phyloP scores from a whole-genome alignment of 2,797 vertebrate species.

The Fratercula arctica region DNA sequence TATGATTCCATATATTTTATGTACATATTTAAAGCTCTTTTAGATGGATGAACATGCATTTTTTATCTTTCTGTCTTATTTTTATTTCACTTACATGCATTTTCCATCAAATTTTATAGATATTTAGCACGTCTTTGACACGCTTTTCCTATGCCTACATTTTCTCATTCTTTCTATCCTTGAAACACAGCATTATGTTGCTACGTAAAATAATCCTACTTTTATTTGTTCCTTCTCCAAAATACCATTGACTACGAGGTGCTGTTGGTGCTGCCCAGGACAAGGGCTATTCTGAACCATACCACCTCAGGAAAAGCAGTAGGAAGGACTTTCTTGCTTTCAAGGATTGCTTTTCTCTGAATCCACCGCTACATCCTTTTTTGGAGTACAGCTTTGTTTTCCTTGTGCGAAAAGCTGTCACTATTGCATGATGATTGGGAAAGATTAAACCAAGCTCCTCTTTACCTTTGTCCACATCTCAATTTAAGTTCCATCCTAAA shows the following conservation, averaged over 20 bases:
- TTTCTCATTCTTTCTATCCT: neutral
- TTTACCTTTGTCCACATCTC: neutral
- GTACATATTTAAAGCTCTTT: neutral
- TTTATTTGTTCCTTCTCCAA: neutral
- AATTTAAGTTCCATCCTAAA: neutral
- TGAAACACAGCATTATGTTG: neutral
- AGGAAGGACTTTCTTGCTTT: neutral
- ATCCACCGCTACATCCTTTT: neutral
- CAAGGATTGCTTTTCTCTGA: neutral
- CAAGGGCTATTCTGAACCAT: neutral
- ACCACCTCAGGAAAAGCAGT: neutral
- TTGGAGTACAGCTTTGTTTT: neutral
- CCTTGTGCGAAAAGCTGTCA: neutral
- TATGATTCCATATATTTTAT: neutral
- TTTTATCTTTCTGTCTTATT: neutral
- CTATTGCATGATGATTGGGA: neutral
- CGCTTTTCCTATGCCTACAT: neutral
- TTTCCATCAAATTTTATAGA: neutral
- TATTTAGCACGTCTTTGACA: neutral
- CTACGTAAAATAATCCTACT: neutral
- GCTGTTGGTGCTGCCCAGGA: neutral
- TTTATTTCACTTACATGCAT: neutral
- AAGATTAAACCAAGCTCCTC: neutral
- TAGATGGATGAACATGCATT: neutral
- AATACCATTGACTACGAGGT: neutral